A percentile compares a stretch with the other conserved stretches of the same genome.
Conservation (phyloP, 2,888 invertebrate genomes). For the Seladonia tumulorum region DNA sequence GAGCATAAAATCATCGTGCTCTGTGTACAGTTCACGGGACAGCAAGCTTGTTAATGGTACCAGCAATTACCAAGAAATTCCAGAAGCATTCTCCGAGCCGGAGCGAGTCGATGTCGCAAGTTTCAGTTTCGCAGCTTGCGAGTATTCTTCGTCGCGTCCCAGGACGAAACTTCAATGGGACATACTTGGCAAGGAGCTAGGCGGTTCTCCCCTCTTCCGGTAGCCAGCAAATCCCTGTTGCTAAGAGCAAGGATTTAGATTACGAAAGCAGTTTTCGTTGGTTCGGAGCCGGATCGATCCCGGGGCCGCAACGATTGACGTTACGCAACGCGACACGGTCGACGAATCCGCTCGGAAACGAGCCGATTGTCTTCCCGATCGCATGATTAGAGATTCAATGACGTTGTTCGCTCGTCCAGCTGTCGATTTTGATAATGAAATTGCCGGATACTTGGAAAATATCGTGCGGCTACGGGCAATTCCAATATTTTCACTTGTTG, state of each 20-base stretch:
- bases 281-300: constrained; percentile 44
- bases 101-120: background rate
- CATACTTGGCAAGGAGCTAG: constrained; percentile 8
- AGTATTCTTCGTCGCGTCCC: background rate
- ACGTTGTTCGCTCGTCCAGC: background rate
- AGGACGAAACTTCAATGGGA: background rate
- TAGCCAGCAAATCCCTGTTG: constrained; percentile 28
- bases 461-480: background rate
- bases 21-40: background rate
- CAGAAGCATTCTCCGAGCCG: background rate
- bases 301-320: constrained; percentile 42
- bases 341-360: constrained; percentile 46
- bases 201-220: background rate
- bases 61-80: background rate
- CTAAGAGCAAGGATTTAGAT: constrained; percentile 53
- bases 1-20: background rate
- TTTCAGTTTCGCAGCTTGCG: background rate
- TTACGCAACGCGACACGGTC: constrained; percentile 50
- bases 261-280: constrained; percentile 56
- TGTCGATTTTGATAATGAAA: background rate
- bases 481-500: too few species aligned
- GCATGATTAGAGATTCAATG: constrained; percentile 27
- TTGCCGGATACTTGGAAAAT: background rate
- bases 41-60: background rate
- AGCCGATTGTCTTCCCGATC: constrained; percentile 46